phyloP scores from a whole-genome alignment of 1,140 invertebrate genomes.

The Drusus annulatus region DNA sequence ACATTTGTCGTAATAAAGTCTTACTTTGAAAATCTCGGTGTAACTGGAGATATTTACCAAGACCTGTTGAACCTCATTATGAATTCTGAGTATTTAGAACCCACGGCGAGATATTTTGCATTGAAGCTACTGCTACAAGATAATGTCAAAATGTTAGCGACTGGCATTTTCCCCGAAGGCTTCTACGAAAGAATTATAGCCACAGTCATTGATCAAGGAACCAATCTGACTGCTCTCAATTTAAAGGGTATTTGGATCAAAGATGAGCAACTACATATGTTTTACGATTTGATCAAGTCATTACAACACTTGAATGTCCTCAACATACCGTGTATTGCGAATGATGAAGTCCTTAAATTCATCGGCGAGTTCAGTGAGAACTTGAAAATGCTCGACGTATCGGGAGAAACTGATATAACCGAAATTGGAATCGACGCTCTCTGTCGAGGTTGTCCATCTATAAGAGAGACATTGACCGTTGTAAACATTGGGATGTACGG shows the following conservation, averaged over 20 bases:
- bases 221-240: constrained; percentile 74
- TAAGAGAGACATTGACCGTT: constrained; percentile 72
- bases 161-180: constrained; percentile 76
- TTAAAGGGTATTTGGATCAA: constrained; percentile 80
- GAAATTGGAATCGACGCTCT: constrained; percentile 74
- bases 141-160: constrained; percentile 75
- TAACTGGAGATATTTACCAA: constrained; percentile 76
- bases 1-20: constrained; percentile 73
- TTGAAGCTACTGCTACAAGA: constrained; percentile 75
- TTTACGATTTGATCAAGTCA: constrained; percentile 74
- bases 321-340: constrained; percentile 78
- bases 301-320: constrained; percentile 72
- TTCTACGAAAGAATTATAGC: constrained; percentile 78
- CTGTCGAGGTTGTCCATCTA: constrained; percentile 67
- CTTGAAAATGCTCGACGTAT: constrained; percentile 75
- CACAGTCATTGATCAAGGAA: constrained; percentile 74
- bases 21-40: constrained; percentile 72
- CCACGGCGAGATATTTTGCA: constrained; percentile 75
- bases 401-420: constrained; percentile 76
- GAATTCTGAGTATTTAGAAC: constrained; percentile 76
- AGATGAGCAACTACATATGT: constrained; percentile 76
- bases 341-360: constrained; percentile 76
- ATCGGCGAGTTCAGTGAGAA: constrained; percentile 72
- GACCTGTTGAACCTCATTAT: constrained; percentile 76
- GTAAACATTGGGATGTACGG: constrained; percentile 78